Conservation (phyloP, 2,797 vertebrate genomes). For the Coendou prehensilis region DNA sequence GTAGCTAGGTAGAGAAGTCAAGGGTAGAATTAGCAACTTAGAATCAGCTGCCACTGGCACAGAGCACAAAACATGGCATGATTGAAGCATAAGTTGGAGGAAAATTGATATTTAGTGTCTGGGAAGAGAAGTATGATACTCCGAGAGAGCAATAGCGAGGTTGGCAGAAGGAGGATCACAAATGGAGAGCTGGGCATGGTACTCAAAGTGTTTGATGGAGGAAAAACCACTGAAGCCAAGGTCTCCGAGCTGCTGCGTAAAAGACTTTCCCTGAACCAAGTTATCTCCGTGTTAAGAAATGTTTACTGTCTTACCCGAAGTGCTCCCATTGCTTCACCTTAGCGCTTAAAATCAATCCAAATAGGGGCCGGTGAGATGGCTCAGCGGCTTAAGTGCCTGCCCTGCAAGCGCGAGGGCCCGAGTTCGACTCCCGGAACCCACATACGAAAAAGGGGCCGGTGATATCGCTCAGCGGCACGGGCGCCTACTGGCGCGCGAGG, state of each 20-base stretch:
- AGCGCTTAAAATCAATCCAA: slow-evolving; percentile 23
- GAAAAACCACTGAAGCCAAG: neutral
- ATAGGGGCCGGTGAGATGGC: too few relatives aligned
- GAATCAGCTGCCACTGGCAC: neutral
- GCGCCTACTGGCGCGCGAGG: too few relatives aligned
- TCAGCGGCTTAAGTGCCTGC: too few relatives aligned
- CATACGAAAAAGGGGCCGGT: too few relatives aligned
- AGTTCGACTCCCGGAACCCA: too few relatives aligned
- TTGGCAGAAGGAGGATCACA: neutral
- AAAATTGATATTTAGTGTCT: neutral
- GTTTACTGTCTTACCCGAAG: slow-evolving; percentile 1
- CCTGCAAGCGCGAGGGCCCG: too few relatives aligned
- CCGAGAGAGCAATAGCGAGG: neutral
- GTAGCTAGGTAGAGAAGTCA: neutral
- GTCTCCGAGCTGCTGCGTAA: neutral
- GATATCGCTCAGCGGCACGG: too few relatives aligned
- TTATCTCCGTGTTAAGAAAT: slow-evolving; percentile 16
- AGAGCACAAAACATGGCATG: neutral
- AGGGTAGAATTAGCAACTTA: neutral
- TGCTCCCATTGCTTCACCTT: neutral
- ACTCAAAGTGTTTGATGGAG: neutral
- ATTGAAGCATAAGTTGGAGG: neutral
- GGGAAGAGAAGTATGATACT: neutral
- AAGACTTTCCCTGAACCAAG: neutral
- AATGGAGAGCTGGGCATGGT: neutral